phyloP scores from a whole-genome alignment of 2,797 vertebrate species.

The Falco concolor region DNA sequence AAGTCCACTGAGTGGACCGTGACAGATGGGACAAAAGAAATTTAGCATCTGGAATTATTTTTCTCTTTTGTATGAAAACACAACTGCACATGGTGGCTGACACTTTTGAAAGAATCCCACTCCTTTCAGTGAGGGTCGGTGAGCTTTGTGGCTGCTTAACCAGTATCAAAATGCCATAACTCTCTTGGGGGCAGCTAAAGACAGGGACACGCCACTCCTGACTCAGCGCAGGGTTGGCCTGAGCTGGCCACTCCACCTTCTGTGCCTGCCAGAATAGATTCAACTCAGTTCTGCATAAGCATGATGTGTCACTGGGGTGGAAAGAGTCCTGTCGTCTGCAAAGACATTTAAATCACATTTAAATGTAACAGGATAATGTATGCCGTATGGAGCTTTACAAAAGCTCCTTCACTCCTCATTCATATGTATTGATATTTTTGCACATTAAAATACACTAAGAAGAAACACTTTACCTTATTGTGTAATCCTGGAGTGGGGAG shows the following conservation, averaged over 20 bases:
- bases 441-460: neutral
- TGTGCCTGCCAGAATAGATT: neutral
- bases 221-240: accelerated
- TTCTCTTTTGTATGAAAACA: neutral
- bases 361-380: neutral
- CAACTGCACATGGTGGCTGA: neutral
- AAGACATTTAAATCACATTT: neutral
- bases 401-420: neutral
- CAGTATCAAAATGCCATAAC: neutral
- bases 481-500: neutral
- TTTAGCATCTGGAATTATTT: neutral
- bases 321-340: neutral
- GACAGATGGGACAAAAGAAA: neutral
- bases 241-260: neutral
- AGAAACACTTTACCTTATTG: neutral
- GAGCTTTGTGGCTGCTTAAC: neutral
- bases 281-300: neutral
- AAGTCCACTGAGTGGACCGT: too few relatives aligned
- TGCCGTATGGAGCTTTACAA: neutral
- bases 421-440: neutral
- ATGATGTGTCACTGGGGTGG: neutral
- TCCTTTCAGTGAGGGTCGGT: neutral
- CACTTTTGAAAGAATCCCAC: neutral
- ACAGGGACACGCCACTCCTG: neutral
- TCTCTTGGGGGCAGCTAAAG: neutral